phyloP scores from a whole-genome alignment of 92 coral and sea anemone genomes.

The Galaxea fascicularis region DNA sequence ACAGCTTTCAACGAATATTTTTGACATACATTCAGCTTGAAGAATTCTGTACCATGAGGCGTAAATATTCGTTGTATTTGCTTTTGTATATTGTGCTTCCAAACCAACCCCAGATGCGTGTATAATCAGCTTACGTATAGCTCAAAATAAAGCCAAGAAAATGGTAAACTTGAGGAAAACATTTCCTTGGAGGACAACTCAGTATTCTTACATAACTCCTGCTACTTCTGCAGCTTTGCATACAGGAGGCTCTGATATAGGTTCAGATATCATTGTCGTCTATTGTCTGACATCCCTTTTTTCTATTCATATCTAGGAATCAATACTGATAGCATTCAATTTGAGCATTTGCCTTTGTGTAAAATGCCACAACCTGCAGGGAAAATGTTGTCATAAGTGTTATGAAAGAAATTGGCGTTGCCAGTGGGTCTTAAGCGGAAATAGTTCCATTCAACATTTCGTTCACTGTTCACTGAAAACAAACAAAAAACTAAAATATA shows the following conservation, averaged over 20 bases:
- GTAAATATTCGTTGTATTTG: conserved; percentile 1
- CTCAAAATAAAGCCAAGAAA: not conserved
- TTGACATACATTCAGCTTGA: not conserved
- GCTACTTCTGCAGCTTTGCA: not conserved
- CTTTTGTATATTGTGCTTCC: not conserved
- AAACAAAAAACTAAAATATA: too few species aligned
- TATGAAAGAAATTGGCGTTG: not conserved
- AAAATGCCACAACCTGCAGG: not conserved
- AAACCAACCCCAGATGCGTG: not conserved
- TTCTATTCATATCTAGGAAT: not conserved
- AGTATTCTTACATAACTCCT: not conserved
- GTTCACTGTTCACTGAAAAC: too few species aligned
- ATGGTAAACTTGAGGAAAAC: not conserved
- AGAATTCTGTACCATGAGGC: not conserved
- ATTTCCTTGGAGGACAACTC: not conserved
- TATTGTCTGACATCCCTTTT: not conserved
- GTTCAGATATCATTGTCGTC: too few species aligned
- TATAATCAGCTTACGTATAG: too few species aligned
- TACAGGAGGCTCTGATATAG: too few species aligned
- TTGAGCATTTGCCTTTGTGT: not conserved
- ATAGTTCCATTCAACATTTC: not conserved
- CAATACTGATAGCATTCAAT: not conserved
- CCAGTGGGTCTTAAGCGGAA: not conserved
- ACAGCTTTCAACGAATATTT: too few species aligned
- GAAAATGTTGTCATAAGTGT: not conserved